Evolutionary conservation across 2,888 invertebrate species (phyloP).

Genomic region (Oscheius sp.): DNA sequence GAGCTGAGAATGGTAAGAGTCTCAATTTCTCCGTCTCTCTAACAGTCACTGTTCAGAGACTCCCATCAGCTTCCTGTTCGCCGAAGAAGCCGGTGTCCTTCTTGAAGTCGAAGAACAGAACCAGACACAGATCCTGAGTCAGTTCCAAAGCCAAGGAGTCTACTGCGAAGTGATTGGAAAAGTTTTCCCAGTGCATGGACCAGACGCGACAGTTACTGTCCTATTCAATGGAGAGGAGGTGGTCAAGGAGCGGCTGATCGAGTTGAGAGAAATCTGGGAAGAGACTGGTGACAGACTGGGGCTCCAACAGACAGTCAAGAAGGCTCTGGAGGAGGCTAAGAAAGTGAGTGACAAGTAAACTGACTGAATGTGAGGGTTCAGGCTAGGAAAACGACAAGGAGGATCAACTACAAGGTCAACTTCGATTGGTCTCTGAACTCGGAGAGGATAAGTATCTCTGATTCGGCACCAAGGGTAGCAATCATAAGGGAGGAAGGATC

Average conservation of each 20-base stretch:
- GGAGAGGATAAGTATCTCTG: background rate
- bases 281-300: conserved; percentile 93
- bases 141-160: conserved; percentile 53
- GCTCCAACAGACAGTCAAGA: conserved; percentile 84
- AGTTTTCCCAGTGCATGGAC: conserved; percentile 54
- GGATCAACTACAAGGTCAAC: conserved; percentile 39
- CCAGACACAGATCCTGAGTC: conserved; percentile 48
- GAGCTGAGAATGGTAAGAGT: conserved; percentile 32
- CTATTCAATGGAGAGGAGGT: conserved; percentile 79
- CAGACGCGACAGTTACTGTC: conserved; percentile 74
- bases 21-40: background rate
- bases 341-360: conserved; percentile 25
- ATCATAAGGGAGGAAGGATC: conserved; percentile 95
- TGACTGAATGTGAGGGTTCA: conserved; percentile 8
- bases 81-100: conserved; percentile 75
- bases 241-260: conserved; percentile 80
- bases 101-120: conserved; percentile 73
- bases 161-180: conserved; percentile 70
- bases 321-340: conserved; percentile 86
- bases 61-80: conserved; percentile 69
- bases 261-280: conserved; percentile 89
- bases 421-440: conserved; percentile 40
- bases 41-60: background rate
- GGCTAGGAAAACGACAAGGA: conserved; percentile 35
- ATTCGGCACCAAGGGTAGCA: conserved; percentile 79